A percentile compares a stretch with the other conserved stretches of the same genome.
Conservation (phyloP, 2,797 vertebrate genomes). For the Sciaenops ocellatus region DNA sequence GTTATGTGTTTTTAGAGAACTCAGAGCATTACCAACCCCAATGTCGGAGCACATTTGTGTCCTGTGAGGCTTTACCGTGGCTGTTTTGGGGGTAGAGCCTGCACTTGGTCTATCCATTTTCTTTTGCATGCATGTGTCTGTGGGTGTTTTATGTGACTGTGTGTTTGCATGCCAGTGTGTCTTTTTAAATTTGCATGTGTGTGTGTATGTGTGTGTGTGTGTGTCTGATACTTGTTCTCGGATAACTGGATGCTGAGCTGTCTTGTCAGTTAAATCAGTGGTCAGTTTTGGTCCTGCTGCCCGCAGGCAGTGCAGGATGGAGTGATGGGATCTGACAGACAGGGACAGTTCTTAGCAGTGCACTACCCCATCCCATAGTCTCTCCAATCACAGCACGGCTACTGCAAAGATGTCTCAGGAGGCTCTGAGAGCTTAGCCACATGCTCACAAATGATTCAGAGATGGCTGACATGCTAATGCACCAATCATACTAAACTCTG, state of each 20-base stretch:
- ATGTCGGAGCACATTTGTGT: conserved; percentile 82
- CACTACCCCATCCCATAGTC: conserved; percentile 57
- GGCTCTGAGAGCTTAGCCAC: conserved; percentile 41
- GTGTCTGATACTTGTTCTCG: conserved; percentile 42
- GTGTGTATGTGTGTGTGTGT: conserved; percentile 23
- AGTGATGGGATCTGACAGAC: conserved; percentile 82
- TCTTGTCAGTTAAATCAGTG: conserved; percentile 84
- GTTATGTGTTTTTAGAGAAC: conserved; percentile 80
- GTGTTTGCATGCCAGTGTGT: conserved; percentile 40
- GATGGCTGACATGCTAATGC: conserved; percentile 39
- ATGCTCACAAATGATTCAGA: conserved; percentile 52
- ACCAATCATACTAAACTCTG: conserved; percentile 44
- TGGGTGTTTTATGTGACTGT: conserved; percentile 32
- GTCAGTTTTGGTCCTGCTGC: conserved; percentile 81
- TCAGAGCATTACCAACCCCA: conserved; percentile 69
- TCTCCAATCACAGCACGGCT: conserved; percentile 55
- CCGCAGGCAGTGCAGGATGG: conserved; percentile 59
- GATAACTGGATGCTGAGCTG: conserved; percentile 76
- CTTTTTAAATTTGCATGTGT: conserved; percentile 41
- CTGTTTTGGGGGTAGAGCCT: conserved; percentile 55
- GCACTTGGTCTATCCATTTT: conserved; percentile 53
- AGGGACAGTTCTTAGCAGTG: conserved; percentile 70
- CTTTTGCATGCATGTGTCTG: conserved; percentile 53
- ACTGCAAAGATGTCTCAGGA: conserved; percentile 47
- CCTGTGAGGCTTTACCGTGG: conserved; percentile 48